Percentiles rank a stretch among this genome's conserved stretches.
phyloP scores from a whole-genome alignment of 2,797 vertebrate species.

The Rhinogobio ventralis region DNA sequence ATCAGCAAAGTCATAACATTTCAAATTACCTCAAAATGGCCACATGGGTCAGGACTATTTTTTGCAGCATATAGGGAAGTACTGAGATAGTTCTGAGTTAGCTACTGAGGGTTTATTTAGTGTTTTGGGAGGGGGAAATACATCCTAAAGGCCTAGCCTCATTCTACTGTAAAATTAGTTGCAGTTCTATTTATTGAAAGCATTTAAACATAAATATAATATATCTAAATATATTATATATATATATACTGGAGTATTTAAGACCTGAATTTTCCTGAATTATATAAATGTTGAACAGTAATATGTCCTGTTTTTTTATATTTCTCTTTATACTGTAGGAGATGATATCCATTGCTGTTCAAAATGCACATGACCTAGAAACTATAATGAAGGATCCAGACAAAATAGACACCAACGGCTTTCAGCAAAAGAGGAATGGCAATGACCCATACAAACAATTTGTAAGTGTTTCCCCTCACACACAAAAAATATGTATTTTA shows the following conservation, averaged over 20 bases:
- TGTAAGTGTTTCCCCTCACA: slow-evolving; percentile 78
- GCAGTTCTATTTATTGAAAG: not conserved
- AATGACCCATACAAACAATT: slow-evolving; percentile 82
- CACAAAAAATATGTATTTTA: not conserved
- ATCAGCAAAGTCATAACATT: not conserved
- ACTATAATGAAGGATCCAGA: slow-evolving; percentile 80
- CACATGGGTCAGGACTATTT: too few relatives aligned
- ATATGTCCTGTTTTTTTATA: not conserved
- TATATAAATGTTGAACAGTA: not conserved
- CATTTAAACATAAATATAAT: not conserved
- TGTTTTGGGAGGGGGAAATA: not conserved
- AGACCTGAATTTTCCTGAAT: not conserved
- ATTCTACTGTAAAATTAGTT: not conserved
- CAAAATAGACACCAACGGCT: slow-evolving; percentile 68
- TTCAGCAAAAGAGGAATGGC: slow-evolving; percentile 66
- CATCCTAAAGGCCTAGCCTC: too few relatives aligned
- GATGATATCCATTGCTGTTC: slow-evolving; percentile 81
- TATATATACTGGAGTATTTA: not conserved
- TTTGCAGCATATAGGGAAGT: not conserved
- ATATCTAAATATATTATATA: not conserved
- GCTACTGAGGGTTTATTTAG: not conserved
- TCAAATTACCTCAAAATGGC: not conserved
- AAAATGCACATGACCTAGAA: slow-evolving; percentile 80
- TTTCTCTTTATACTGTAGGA: slow-evolving; percentile 76
- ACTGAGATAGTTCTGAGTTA: not conserved